phyloP scores from a whole-genome alignment of 2,797 vertebrate genomes.

The Pterois miles region DNA sequence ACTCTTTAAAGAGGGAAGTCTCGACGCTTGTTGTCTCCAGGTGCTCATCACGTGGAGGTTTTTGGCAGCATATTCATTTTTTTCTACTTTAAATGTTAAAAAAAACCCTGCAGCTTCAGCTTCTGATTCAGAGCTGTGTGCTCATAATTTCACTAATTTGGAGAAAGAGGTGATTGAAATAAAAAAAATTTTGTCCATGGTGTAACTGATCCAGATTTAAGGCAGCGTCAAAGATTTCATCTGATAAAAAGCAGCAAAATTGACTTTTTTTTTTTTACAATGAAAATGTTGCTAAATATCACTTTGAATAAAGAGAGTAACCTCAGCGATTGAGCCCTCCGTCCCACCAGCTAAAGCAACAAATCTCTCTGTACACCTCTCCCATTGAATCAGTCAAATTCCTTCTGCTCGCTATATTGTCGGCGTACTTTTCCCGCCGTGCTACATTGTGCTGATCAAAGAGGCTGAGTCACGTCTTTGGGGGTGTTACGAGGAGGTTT shows the following conservation, averaged over 20 bases:
- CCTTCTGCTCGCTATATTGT: not conserved
- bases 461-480: constrained; percentile 31
- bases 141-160: not conserved
- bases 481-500: constrained; percentile 38
- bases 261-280: rapidly evolving
- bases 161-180: not conserved
- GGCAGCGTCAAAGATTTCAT: too few relatives aligned
- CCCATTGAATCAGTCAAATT: constrained; percentile 22
- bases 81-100: too few relatives aligned
- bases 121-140: not conserved
- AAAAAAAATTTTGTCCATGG: not conserved
- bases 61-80: not conserved
- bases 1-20: not conserved
- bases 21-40: not conserved
- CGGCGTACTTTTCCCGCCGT: not conserved
- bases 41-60: not conserved
- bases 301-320: not conserved
- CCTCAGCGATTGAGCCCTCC: not conserved
- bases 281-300: not conserved
- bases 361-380: not conserved
- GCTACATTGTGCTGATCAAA: constrained; percentile 55
- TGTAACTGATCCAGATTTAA: not conserved
- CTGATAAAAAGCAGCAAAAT: not conserved
- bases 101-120: too few relatives aligned
- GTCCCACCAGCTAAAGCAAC: not conserved